Evolutionary conservation across 1,140 invertebrate genomes (phyloP), one percentile per base, ranked within the genome.

Genomic region (Portunus trituberculatus): DNA sequence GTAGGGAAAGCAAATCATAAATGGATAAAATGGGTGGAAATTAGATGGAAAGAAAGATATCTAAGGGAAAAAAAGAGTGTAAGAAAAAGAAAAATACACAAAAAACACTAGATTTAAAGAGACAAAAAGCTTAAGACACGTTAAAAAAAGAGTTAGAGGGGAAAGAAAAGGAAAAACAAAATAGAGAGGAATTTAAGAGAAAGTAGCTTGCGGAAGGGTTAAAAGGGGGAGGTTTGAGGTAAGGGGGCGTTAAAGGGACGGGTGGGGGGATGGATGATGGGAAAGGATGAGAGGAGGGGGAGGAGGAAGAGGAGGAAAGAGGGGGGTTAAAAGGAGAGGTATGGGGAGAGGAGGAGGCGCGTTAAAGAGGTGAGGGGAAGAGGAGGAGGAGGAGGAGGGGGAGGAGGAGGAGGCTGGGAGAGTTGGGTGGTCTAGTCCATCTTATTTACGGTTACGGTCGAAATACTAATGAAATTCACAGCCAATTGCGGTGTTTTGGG

Each of bases 401-500:
- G 6, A 14, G n/a, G 67, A 20, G 32, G 39, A 14, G 31, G 91
- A 28, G 29, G 67, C 31, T 16, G 16, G 48, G 12, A 28, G 88
- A 28, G 88, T 12, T 90, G 88, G 88, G 88, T 90, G 88, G 88
- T 90, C 88, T 25, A 46, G 88, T 90, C 88, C 31, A 52, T 31
- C 67, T 92, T 92, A 82, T 92, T 67, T 76, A 92, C 25, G 91
- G 91, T 92, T 92, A 92, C 67, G 91, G 67, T 59, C 91, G n/a
- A 92, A 67, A 92, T 92, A 92, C 91, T 92, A 92, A 92, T 92
- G 91, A 92, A 92, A 92, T 92, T 92, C 91, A 92, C 91, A 92
- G 52, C 91, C 91, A 92, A 92, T 39, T 92, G 59, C 67, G 91
- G 91, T 39, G 45, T 92, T 92, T 92, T 82, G 67, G 91, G 59